Base-by-base conservation (phyloP, 2,888 invertebrate genomes). In the Nemapogon koenigi region DNA sequence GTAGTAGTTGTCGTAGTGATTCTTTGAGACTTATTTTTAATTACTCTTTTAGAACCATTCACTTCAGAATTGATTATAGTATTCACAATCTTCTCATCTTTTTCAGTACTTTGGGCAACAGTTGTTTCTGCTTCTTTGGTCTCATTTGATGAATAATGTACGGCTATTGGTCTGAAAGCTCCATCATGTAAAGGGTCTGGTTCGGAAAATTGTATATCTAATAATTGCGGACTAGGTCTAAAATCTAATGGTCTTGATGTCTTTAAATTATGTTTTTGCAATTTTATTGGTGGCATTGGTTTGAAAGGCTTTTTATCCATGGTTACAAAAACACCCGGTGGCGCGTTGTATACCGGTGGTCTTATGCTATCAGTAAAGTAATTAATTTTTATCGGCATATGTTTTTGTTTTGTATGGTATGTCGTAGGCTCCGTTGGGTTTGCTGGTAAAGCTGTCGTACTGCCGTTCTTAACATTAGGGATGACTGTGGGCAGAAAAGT, bases 271-370 rank as follows among this genome's bases (percentile, higher is more conserved):
- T 69, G 73, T 2, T 53, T 43, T 14, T 48, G 41, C 10, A 52
- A 47, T 42, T 75, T 76, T n/a, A 76, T 39, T 1, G 76, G 76
- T 10, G 78, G 78, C 70, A 78, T 59, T 4, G 78, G 78, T 44
- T 75, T 78, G 37, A 78, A 76, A 2, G 76, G 75, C 36, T 78
- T 78, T 44, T 75, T 78, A 40, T 78, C 76, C 72, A 72, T 70
- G 3, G 71, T 70, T 7, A 66, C 66, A 40, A 78, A 76, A 2
- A 78, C 67, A 18, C 78, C 78, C 1, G 76, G 78, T 1, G 76
- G 78, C 8, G 78, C 72, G 46, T 68, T 76, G 43, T 68, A 76
- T 8, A 78, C 57, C 3, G 76, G 76, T 3, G 75, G 72, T 41
- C 78, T 58, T 26, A 75, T 57, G 32, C 66, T 63, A 8, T 75